These are phyloP conservation scores for Hipposideros armiger DNA, from an alignment of 2,113 vertebrate species.

Conservation along the genomic window DNA sequence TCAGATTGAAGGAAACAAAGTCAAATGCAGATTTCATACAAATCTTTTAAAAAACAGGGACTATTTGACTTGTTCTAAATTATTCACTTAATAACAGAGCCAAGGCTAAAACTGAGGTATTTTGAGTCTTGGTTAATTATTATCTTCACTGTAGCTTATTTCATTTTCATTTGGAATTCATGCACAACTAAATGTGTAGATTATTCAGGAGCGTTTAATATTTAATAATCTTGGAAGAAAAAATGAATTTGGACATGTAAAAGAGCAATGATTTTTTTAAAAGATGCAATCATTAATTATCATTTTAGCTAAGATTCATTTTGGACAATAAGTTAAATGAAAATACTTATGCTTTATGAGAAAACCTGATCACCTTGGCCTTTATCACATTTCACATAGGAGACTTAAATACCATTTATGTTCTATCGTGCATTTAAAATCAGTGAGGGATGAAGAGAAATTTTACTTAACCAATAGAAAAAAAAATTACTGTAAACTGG, in stretches of 20 bases:
- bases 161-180: slow-evolving; percentile 2
- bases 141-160: background rate
- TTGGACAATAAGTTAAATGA: background rate
- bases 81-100: background rate
- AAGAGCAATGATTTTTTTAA: background rate
- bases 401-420: background rate
- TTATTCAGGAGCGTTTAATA: background rate
- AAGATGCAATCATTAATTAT: background rate
- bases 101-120: background rate
- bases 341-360: background rate
- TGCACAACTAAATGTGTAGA: background rate
- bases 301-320: background rate
- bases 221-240: slow-evolving; percentile 10
- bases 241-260: slow-evolving; percentile 8
- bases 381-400: background rate
- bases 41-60: background rate
- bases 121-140: background rate
- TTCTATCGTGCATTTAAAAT: slow-evolving; percentile 50
- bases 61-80: background rate
- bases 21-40: background rate
- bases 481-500: slow-evolving; percentile 75
- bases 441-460: slow-evolving; percentile 63
- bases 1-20: slow-evolving; percentile 1
- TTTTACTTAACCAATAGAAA: slow-evolving; percentile 76
- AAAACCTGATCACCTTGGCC: background rate